A percentile compares a stretch with the other conserved stretches of the same genome.
Evolutionary conservation across 35 echinoderm and acorn worm genomes (phyloP).

Genomic region (Eucidaris tribuloides): DNA sequence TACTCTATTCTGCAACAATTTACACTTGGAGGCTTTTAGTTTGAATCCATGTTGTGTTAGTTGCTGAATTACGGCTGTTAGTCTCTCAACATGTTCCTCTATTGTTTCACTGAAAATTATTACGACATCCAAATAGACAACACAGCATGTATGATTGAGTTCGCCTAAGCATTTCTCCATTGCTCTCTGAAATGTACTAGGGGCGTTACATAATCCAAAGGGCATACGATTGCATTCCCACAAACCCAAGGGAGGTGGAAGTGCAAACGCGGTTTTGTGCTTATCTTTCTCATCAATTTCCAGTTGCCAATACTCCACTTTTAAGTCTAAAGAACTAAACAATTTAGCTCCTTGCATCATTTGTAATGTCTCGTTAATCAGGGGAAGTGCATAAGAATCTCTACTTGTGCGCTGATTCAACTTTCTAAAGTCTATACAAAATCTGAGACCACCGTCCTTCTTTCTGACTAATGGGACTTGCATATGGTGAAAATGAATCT

Average conservation of each 20-base stretch:
- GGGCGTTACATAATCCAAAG: slow-evolving; percentile 29
- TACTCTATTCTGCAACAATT: slow-evolving; percentile 31
- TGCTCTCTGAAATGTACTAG: slow-evolving; percentile 26
- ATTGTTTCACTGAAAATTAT: neutral
- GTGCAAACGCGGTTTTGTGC: slow-evolving; percentile 35
- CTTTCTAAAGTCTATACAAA: slow-evolving; percentile 23
- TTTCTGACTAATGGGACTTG: slow-evolving; percentile 1
- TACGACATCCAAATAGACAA: slow-evolving; percentile 28
- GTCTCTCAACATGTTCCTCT: slow-evolving; percentile 17
- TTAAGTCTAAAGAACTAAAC: neutral
- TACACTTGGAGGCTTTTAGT: slow-evolving; percentile 46
- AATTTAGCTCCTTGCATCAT: neutral
- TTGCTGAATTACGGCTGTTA: neutral
- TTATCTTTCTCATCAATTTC: neutral
- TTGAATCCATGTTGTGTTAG: slow-evolving; percentile 45
- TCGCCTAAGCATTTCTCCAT: slow-evolving; percentile 32
- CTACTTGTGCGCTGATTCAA: neutral
- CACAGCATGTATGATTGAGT: neutral
- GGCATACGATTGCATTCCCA: slow-evolving; percentile 35
- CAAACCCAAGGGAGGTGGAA: neutral
- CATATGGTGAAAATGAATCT: neutral
- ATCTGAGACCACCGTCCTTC: slow-evolving; percentile 11
- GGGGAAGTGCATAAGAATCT: neutral
- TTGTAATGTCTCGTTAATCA: slow-evolving; percentile 15
- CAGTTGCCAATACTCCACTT: neutral